Evolutionary conservation across 2,797 vertebrate species (phyloP).

Genomic region (Anabacerthia variegaticeps): DNA sequence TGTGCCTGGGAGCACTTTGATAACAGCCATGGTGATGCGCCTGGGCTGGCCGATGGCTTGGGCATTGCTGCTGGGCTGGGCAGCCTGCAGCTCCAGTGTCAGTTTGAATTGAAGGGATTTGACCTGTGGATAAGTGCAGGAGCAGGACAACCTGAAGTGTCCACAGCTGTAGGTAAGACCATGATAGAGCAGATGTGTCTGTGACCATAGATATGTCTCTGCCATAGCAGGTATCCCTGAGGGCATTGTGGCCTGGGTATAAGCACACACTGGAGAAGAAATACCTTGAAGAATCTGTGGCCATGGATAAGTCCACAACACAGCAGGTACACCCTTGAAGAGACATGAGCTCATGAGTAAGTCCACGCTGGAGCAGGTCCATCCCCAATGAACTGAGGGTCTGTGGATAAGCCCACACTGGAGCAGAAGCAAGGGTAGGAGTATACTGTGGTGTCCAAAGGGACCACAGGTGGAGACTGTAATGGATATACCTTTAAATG

Average conservation of each 20-base stretch:
- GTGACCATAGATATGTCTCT: not conserved
- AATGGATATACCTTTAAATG: not conserved
- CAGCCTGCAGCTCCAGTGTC: not conserved
- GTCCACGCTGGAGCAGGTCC: not conserved
- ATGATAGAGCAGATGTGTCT: not conserved
- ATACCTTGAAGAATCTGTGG: not conserved
- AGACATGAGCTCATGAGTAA: not conserved
- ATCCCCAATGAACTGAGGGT: not conserved
- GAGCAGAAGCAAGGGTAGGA: not conserved
- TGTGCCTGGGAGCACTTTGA: constrained; percentile 5
- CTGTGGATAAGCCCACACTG: not conserved
- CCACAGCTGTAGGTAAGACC: not conserved
- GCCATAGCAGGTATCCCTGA: not conserved
- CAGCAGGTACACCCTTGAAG: not conserved
- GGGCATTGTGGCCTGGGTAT: not conserved
- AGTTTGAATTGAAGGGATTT: not conserved
- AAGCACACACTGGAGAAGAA: not conserved
- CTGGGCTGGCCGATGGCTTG: not conserved
- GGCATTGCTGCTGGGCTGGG: not conserved
- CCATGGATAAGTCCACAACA: not conserved
- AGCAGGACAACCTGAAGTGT: not conserved
- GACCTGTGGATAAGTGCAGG: not conserved
- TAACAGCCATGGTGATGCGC: not conserved
- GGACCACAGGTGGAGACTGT: not conserved
- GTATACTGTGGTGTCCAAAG: not conserved